A percentile compares a stretch with the other conserved stretches of the same genome.
Evolutionary conservation across 1,140 invertebrate genomes (phyloP).

Genomic region (Agrilus planipennis): DNA sequence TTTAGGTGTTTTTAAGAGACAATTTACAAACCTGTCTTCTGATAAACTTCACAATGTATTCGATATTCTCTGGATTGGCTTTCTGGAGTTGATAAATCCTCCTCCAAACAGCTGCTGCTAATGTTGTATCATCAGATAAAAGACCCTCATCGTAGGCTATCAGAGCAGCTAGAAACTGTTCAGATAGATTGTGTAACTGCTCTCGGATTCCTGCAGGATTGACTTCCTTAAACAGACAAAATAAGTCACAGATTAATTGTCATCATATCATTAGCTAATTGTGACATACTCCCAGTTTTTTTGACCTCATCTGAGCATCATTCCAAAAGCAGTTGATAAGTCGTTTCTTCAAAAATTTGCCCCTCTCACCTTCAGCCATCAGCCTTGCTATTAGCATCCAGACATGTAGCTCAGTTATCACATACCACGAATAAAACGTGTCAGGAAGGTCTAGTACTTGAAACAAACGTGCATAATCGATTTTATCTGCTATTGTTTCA

Average conservation of each 20-base stretch:
- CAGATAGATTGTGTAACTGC: constrained; percentile 48
- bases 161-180: constrained; percentile 73
- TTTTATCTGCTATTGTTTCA: constrained; percentile 48
- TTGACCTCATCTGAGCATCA: constrained; percentile 58
- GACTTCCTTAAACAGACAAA: constrained; percentile 35
- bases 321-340: constrained; percentile 70
- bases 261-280: background rate
- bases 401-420: constrained; percentile 70
- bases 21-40: constrained; percentile 65
- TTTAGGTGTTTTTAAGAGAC: too few species aligned
- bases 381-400: constrained; percentile 68
- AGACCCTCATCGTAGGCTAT: constrained; percentile 81
- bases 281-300: constrained; percentile 59
- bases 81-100: constrained; percentile 55
- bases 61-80: constrained; percentile 48
- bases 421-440: constrained; percentile 74
- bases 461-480: constrained; percentile 48
- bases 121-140: constrained; percentile 51
- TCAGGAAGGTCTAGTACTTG: constrained; percentile 57
- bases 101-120: constrained; percentile 77
- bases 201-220: constrained; percentile 42
- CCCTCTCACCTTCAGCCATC: constrained; percentile 65
- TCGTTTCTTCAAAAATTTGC: constrained; percentile 54
- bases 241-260: background rate
- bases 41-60: constrained; percentile 56